Evolutionary conservation across 2,797 vertebrate species (phyloP).

Genomic region (Eulemur coronatus): DNA sequence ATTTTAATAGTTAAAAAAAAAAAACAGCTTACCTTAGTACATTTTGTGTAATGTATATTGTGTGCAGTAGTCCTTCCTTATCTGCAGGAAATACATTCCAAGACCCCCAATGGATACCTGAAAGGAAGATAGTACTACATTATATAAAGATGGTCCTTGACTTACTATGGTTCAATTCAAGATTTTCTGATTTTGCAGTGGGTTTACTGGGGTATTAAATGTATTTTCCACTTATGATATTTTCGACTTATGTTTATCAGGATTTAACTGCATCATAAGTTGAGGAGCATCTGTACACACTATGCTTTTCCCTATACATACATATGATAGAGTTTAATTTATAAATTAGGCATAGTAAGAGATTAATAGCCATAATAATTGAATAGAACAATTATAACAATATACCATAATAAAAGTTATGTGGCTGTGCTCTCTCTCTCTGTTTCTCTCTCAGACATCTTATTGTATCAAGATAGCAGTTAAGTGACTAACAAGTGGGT

Average conservation of each 20-base stretch:
- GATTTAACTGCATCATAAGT: background rate
- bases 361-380: background rate
- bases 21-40: background rate
- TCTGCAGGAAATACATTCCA: background rate
- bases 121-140: background rate
- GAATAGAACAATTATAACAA: background rate
- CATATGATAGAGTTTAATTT: background rate
- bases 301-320: background rate
- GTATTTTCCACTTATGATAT: background rate
- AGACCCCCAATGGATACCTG: background rate
- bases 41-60: background rate
- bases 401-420: background rate
- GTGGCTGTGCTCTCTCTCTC: no score
- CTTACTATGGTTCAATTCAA: background rate
- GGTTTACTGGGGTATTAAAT: background rate
- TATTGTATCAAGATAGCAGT: background rate
- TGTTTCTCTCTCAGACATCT: background rate
- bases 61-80: background rate
- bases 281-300: background rate
- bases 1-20: background rate
- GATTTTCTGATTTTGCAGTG: background rate
- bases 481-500: background rate
- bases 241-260: background rate
- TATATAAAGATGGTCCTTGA: background rate
- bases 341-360: background rate